Conservation (phyloP, 2,113 vertebrate species). For the Eira barbara region DNA sequence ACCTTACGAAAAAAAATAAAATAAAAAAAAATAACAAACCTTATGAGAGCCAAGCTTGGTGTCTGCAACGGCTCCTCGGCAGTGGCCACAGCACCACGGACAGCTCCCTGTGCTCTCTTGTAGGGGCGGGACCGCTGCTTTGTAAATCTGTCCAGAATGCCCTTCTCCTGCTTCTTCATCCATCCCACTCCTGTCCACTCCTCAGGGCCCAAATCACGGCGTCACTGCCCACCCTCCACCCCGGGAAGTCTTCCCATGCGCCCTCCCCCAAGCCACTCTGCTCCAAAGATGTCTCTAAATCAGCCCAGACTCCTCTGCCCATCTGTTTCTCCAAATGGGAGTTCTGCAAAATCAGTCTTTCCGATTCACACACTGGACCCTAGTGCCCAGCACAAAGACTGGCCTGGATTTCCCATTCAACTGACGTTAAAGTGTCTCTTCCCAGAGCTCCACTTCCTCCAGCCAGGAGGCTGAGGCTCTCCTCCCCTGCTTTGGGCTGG, state of each 20-base stretch:
- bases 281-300: not conserved
- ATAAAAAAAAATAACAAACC: too few relatives aligned
- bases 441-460: not conserved
- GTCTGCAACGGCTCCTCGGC: rapidly evolving
- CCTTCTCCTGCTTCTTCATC: not conserved
- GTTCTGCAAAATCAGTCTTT: not conserved
- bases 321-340: not conserved
- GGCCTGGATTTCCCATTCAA: not conserved
- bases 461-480: not conserved
- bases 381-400: not conserved
- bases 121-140: rapidly evolving
- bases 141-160: not conserved
- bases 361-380: not conserved
- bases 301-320: not conserved
- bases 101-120: not conserved
- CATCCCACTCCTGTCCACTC: not conserved
- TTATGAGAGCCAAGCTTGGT: not conserved
- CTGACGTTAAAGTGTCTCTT: not conserved
- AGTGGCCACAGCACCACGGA: not conserved
- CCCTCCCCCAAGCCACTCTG: not conserved
- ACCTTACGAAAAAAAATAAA: too few relatives aligned
- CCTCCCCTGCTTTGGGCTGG: too few relatives aligned
- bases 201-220: not conserved
- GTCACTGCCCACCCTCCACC: not conserved
- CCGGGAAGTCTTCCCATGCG: not conserved